Conservation (phyloP, 2,113 vertebrate species). For the Raja brachyura region DNA sequence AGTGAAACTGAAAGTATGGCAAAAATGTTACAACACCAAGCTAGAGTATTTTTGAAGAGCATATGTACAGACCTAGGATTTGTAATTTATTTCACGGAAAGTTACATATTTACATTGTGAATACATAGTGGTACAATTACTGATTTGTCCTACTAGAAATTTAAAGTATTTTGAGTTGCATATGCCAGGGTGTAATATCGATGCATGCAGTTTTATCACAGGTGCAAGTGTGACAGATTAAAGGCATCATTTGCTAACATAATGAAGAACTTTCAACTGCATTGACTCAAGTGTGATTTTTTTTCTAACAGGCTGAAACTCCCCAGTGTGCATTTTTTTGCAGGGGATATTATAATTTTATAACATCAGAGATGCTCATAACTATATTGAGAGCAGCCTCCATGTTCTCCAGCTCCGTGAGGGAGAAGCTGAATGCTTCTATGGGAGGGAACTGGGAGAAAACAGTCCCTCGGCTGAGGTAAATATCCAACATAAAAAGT, state of each 20-base stretch:
- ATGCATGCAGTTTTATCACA: not conserved
- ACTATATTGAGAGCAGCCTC: not conserved
- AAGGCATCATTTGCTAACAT: not conserved
- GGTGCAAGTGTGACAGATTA: not conserved
- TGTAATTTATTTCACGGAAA: not conserved
- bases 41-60: not conserved
- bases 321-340: constrained; percentile 15
- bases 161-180: not conserved
- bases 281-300: not conserved
- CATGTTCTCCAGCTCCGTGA: not conserved
- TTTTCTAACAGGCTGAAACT: not conserved
- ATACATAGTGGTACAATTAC: not conserved
- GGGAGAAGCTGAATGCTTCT: not conserved
- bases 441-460: not conserved
- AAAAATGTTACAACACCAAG: no score
- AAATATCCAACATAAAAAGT: not conserved
- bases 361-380: constrained; percentile 2
- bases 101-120: not conserved
- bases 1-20: not conserved
- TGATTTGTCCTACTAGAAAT: not conserved
- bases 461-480: not conserved
- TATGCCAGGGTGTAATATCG: not conserved
- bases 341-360: not conserved
- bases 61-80: not conserved
- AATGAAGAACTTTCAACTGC: not conserved